Base-by-base conservation (phyloP, 2,113 vertebrate species). In the Pipra filicauda region DNA sequence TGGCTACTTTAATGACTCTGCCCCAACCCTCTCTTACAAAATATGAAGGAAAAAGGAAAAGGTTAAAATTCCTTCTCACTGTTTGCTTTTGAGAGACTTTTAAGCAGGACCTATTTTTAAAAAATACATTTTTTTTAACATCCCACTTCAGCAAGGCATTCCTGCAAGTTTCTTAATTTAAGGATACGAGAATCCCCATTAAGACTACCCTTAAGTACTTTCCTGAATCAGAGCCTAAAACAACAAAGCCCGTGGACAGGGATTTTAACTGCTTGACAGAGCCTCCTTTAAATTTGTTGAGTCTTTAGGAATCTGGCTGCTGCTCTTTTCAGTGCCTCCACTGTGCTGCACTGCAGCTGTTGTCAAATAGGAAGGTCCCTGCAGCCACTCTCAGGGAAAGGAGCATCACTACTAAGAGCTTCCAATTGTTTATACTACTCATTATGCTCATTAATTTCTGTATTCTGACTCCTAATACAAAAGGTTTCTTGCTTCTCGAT, bases 141-240 rank as follows among this genome's bases (percentile, higher is more conserved):
- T 73, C 61, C 48, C 39, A 6, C 20, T 61, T 75, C 57, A 79
- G 62, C 77, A 69, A 78, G 69, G 23, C 79, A 39, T 90, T 94
- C 49, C 61, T 78, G 51, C 65, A 28, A 92, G 69, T 91, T 93
- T 84, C 86, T 92, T 86, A 67, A 75, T 93, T 85, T 75, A 82
- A 87, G 91, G 70, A 3, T 61, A 57, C 5, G 73, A 93, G 85
- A 84, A 93, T 86, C 88, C 88, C 83, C 7, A 8, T 93, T 91
- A 92, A 94, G 80, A 69, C 69, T 88, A 1, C 33, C 92, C 90
- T 73, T 82, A 91, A 96, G 91, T 85, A 93, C 80, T 96, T 95
- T 92, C 52, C 86, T 97, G 96, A 96, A 76, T 79, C 19, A 0
- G 16, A 58, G 92, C 96, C 96, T 81, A 91, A 92, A 94, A 8